These are phyloP conservation scores for Tiliacea citrago DNA, from an alignment of 2,888 invertebrate genomes.

Conservation along the genomic window DNA sequence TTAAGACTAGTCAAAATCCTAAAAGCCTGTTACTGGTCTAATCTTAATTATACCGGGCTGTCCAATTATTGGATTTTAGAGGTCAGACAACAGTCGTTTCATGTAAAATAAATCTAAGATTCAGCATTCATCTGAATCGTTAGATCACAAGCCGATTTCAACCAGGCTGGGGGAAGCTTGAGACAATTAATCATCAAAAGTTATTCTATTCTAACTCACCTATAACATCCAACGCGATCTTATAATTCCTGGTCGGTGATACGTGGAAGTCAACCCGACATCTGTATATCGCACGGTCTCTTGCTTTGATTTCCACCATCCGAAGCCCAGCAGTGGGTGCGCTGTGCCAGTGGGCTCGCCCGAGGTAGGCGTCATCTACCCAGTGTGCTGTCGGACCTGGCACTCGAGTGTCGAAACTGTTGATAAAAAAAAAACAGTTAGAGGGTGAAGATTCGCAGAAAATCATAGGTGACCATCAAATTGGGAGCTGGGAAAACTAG, in stretches of 20 bases:
- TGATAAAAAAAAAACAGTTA: slow-evolving; percentile 49
- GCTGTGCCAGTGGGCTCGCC: slow-evolving; percentile 92
- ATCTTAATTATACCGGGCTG: neutral
- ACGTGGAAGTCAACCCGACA: slow-evolving; percentile 89
- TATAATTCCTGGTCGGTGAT: slow-evolving; percentile 94
- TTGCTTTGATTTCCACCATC: slow-evolving; percentile 77
- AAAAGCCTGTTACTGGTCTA: neutral
- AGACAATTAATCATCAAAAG: neutral
- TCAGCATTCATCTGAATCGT: neutral
- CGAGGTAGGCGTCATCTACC: slow-evolving; percentile 91
- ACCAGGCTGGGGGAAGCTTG: no score
- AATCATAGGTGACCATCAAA: neutral
- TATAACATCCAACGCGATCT: slow-evolving; percentile 94
- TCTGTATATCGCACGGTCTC: slow-evolving; percentile 83
- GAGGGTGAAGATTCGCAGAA: no score
- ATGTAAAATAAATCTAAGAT: neutral
- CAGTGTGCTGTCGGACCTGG: slow-evolving; percentile 82
- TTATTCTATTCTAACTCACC: slow-evolving; percentile 85
- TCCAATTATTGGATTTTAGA: neutral
- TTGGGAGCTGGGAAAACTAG: neutral
- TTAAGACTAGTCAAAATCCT: no score
- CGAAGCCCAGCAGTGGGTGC: slow-evolving; percentile 80
- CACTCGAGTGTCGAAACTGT: slow-evolving; percentile 85
- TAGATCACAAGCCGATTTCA: neutral
- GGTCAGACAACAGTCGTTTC: no score